A percentile compares a stretch with the other conserved stretches of the same genome.
Evolutionary conservation across 2,113 vertebrate species (phyloP).

Genomic region (Pyrgilauda ruficollis): DNA sequence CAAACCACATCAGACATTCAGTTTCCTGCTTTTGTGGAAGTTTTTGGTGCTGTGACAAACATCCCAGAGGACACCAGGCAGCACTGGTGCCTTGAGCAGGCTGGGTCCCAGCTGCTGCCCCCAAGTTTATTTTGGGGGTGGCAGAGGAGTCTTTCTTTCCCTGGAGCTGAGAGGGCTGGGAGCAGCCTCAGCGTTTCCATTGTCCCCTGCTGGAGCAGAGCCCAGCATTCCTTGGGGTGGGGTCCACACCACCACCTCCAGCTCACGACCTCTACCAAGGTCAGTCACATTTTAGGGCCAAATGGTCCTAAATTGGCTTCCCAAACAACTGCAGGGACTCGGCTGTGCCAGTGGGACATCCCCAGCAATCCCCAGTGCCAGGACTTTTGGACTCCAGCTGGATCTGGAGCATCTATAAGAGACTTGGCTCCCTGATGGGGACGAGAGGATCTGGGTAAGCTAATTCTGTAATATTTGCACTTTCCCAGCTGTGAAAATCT

Average conservation of each 20-base stretch:
- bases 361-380: background rate
- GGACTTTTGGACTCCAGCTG: background rate
- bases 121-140: rapidly evolving
- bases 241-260: background rate
- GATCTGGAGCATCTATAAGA: background rate
- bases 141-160: background rate
- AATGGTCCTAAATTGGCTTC: background rate
- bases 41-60: background rate
- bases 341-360: background rate
- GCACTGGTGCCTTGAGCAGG: background rate
- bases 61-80: background rate
- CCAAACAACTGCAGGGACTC: background rate
- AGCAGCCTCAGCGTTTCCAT: rapidly evolving
- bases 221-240: rapidly evolving
- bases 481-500: background rate
- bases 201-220: background rate
- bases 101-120: background rate
- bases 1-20: background rate
- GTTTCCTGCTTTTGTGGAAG: background rate
- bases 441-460: background rate
- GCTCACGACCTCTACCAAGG: constrained; percentile 8
- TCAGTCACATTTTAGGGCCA: background rate
- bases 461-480: background rate
- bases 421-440: background rate
- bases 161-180: background rate